phyloP scores from a whole-genome alignment of 2,888 invertebrate species.

The Drosophila eohydei region DNA sequence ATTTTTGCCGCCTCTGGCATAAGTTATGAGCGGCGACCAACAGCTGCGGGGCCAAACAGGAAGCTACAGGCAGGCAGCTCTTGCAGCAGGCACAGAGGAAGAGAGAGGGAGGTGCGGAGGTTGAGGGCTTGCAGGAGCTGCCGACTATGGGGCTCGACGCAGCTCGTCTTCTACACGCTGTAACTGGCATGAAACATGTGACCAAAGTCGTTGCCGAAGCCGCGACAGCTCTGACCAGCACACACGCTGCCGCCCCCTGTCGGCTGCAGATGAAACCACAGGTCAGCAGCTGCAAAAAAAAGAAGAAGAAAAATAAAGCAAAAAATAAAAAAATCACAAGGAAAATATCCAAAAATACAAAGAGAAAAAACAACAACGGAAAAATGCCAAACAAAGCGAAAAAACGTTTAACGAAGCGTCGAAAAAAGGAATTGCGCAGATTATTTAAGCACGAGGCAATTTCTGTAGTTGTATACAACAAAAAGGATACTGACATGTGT shows the following conservation, averaged over 20 bases:
- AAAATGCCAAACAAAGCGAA: conserved; percentile 51
- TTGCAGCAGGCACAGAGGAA: not conserved
- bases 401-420: conserved; percentile 50
- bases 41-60: conserved; percentile 4
- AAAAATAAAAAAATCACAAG: conserved; percentile 14
- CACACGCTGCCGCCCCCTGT: conserved; percentile 63
- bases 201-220: conserved; percentile 54
- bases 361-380: conserved; percentile 21
- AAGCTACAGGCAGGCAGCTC: conserved; percentile 15
- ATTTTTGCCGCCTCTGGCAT: conserved; percentile 65
- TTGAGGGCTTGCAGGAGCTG: not conserved
- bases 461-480: conserved; percentile 31
- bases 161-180: conserved; percentile 46
- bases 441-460: conserved; percentile 72
- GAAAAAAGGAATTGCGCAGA: conserved; percentile 50
- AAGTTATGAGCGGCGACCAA: conserved; percentile 67
- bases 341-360: conserved; percentile 9
- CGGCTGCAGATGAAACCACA: conserved; percentile 76
- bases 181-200: conserved; percentile 77
- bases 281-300: conserved; percentile 38
- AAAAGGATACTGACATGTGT: conserved; percentile 19
- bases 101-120: accelerated
- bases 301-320: conserved; percentile 9
- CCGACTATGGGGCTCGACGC: not conserved
- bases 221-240: conserved; percentile 51